Evolutionary conservation across 1,140 invertebrate genomes (phyloP).

Genomic region (Nephotettix cincticeps): DNA sequence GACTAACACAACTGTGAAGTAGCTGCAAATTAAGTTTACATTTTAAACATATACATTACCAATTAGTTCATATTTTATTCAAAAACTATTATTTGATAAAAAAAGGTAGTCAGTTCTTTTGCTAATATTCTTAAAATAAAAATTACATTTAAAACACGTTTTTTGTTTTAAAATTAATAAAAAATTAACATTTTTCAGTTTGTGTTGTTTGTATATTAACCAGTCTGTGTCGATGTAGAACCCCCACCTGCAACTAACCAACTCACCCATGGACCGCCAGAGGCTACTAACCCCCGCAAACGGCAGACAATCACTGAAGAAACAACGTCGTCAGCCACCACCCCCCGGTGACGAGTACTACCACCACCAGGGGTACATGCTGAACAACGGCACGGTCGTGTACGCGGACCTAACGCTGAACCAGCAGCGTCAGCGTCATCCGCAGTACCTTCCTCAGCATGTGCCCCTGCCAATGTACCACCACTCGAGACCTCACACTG

Average conservation of each 20-base stretch:
- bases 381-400: conserved; percentile 36
- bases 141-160: too few relatives aligned
- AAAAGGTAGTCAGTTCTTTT: too few relatives aligned
- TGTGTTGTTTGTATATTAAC: background rate
- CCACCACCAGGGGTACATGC: conserved; percentile 1
- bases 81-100: too few relatives aligned
- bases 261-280: conserved; percentile 23
- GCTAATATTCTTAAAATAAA: too few relatives aligned
- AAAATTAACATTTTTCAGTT: too few relatives aligned
- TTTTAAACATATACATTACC: too few relatives aligned
- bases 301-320: conserved; percentile 26
- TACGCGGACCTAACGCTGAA: conserved; percentile 42
- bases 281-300: conserved; percentile 18
- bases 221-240: background rate
- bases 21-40: too few relatives aligned
- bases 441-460: conserved; percentile 33
- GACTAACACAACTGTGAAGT: too few relatives aligned
- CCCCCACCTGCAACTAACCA: conserved; percentile 28
- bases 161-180: too few relatives aligned
- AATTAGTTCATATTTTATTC: too few relatives aligned
- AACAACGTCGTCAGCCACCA: conserved; percentile 14
- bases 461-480: conserved; percentile 40
- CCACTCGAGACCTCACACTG: conserved; percentile 52
- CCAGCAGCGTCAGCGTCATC: conserved; percentile 23
- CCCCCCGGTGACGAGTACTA: conserved; percentile 14